Percentiles rank a stretch among this genome's conserved stretches.
Conservation (phyloP, 2,797 vertebrate genomes). For the Allobates femoralis region DNA sequence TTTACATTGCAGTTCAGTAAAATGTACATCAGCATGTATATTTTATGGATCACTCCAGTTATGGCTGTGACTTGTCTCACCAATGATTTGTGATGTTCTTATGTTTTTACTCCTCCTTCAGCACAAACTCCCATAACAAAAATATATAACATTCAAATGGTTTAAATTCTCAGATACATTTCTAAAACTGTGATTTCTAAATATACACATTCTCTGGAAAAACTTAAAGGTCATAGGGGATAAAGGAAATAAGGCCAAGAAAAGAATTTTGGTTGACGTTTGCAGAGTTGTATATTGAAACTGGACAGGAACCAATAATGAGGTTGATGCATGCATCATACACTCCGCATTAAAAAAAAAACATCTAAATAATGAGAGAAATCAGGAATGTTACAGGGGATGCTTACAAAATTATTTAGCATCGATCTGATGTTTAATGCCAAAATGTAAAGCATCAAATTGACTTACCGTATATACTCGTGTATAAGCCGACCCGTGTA, state of each 20-base stretch:
- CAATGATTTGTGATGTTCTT: neutral
- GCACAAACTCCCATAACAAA: neutral
- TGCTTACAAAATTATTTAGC: constrained; percentile 38
- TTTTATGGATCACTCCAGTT: neutral
- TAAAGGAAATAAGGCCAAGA: constrained; percentile 11
- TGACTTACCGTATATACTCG: too few relatives aligned
- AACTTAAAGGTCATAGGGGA: constrained; percentile 27
- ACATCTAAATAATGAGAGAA: neutral
- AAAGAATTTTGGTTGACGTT: constrained; percentile 8
- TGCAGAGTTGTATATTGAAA: constrained; percentile 29
- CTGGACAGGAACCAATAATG: constrained; percentile 14
- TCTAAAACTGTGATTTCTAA: constrained; percentile 22
- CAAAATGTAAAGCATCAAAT: constrained; percentile 33
- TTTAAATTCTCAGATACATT: constrained; percentile 17
- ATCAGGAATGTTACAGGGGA: constrained; percentile 14
- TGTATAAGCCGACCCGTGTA: too few relatives aligned
- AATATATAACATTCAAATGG: neutral
- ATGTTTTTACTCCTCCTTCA: neutral
- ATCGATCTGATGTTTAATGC: constrained; percentile 17
- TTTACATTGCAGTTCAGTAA: neutral
- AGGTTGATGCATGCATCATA: neutral
- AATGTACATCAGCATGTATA: neutral
- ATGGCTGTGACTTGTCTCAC: neutral
- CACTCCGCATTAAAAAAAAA: neutral
- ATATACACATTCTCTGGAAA: constrained; percentile 19